Evolutionary conservation across 1,140 invertebrate genomes (phyloP), one percentile per base, ranked within the genome.

Genomic region (Camponotus floridanus): DNA sequence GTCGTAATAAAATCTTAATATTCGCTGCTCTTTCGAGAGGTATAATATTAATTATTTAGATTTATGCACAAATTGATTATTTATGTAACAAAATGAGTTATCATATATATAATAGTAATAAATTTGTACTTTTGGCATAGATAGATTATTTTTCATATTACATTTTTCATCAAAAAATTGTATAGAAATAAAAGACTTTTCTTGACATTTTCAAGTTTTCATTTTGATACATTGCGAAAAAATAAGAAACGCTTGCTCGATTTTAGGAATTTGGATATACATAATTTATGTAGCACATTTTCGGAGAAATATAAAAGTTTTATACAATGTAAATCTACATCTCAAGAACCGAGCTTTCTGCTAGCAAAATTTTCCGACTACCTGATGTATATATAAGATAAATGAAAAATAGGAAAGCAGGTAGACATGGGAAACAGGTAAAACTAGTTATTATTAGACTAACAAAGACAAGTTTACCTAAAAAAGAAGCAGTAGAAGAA

Each of bases 381-480:
- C 55, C 67, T 87, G 74, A 88, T 45, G 85, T 21, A 48, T 33
- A 59, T 26, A 26, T 26, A 62, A 36, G 48, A 8, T 1, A 55
- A 51, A 51, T 8, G 51, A 51, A 62, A 61, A 57, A 78, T 21
- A 33, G 26, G 15, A 51, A 80, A 81, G 2, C n/a, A 68, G 73
- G 13, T 26, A 67, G 33, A 31, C 11, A 4, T 39, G 36, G 6
- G 6, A 55, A 57, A 11, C 45, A 73, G 31, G 31, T 3, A 18
- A 15, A 51, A 0, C 5, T 51, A 51, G 13, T n/a, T n/a, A 55
- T 6, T 18, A 18, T 13, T 15, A 13, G 45, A 11, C 3, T 15
- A 51, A 51, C 48, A 51, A 51, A 51, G 15, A 18, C 45, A 13
- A 51, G 13, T 51, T 15, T 15, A 51, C 1, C 45, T 51, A 51